A percentile compares a stretch with the other conserved stretches of the same genome.
These are phyloP conservation scores for Halocaridina rubra DNA, from an alignment of 2,888 invertebrate species.

Conservation along the genomic window DNA sequence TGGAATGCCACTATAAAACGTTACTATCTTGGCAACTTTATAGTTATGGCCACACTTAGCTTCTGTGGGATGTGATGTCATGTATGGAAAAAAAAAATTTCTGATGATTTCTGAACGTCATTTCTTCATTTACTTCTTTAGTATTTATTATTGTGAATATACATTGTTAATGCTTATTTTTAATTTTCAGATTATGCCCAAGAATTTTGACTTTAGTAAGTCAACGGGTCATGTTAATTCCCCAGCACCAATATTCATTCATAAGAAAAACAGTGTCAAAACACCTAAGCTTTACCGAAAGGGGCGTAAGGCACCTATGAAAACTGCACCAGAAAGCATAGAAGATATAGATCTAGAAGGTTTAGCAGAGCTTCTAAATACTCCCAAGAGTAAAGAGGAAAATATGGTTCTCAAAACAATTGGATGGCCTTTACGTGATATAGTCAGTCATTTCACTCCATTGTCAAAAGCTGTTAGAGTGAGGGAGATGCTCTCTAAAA, in stretches of 20 bases:
- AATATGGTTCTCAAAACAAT: not conserved
- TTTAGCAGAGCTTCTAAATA: slow-evolving; percentile 2
- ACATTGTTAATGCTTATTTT: no score
- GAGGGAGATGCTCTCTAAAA: not conserved
- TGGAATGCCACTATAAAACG: no score
- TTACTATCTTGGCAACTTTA: no score
- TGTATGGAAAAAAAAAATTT: no score
- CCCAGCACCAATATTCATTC: slow-evolving; percentile 58
- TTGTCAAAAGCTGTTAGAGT: not conserved
- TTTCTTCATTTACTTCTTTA: no score
- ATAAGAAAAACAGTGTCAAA: slow-evolving; percentile 23
- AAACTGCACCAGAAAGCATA: not conserved
- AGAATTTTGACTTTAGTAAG: not conserved
- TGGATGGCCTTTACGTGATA: not conserved
- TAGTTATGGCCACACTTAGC: no score
- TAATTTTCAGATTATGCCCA: not conserved
- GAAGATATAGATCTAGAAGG: slow-evolving; percentile 13
- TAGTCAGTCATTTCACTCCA: not conserved
- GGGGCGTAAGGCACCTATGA: slow-evolving; percentile 32
- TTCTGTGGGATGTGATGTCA: no score
- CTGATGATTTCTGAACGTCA: no score
- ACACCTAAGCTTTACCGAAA: slow-evolving; percentile 45
- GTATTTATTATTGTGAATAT: no score
- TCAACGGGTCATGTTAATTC: slow-evolving; percentile 59
- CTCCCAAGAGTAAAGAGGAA: not conserved